A percentile compares a stretch with the other conserved stretches of the same genome.
Conservation (phyloP, 2,113 vertebrate genomes). For the Barnardius zonarius region DNA sequence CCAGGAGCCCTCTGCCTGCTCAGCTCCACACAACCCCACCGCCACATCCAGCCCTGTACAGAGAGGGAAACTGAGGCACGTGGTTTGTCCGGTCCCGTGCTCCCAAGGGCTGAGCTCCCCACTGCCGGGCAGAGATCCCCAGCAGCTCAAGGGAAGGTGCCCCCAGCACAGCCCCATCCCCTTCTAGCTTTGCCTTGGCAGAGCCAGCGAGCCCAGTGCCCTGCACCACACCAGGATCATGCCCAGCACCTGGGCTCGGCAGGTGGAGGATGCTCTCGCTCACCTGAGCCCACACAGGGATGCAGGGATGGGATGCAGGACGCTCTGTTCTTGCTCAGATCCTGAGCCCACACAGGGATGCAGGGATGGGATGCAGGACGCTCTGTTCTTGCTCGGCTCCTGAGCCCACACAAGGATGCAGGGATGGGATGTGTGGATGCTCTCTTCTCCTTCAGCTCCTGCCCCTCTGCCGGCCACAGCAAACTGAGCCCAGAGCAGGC, state of each 20-base stretch:
- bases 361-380: background rate
- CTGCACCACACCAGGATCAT: background rate
- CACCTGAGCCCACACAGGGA: background rate
- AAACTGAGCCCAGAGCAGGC: background rate
- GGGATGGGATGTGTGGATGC: background rate
- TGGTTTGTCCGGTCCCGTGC: accelerated
- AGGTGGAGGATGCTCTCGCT: background rate
- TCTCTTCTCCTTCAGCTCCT: background rate
- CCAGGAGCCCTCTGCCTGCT: accelerated
- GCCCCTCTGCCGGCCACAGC: background rate
- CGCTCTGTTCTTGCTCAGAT: background rate
- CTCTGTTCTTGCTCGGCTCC: background rate
- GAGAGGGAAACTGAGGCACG: background rate
- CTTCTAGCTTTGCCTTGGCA: background rate
- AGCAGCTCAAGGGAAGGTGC: background rate
- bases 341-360: background rate
- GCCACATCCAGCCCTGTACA: accelerated
- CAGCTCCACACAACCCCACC: background rate
- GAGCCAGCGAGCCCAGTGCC: background rate
- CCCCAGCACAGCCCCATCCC: accelerated
- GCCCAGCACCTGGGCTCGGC: background rate
- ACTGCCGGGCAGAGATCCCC: accelerated
- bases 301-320: background rate
- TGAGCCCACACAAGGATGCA: background rate
- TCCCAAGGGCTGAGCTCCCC: background rate